Conservation (phyloP, 2,113 vertebrate species). For the Marmota monax region DNA sequence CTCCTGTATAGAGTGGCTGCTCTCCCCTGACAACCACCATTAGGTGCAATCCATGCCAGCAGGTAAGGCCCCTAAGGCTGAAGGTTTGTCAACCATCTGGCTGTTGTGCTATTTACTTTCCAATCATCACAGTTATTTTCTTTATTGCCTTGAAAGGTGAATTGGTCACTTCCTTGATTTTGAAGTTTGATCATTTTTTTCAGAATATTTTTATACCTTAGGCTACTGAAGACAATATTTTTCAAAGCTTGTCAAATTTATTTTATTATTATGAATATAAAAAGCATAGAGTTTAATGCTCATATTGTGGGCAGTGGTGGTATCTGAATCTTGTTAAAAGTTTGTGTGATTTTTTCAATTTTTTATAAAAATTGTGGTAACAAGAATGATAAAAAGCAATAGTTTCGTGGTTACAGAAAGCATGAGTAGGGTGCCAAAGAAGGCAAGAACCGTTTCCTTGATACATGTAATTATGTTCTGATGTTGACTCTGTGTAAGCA, state of each 20-base stretch:
- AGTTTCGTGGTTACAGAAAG: background rate
- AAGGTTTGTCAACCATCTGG: background rate
- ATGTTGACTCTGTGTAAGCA: background rate
- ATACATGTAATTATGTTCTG: background rate
- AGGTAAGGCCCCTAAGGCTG: background rate
- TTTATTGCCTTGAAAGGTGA: background rate
- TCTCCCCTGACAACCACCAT: background rate
- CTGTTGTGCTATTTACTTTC: background rate
- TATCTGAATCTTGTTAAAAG: background rate
- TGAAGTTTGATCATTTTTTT: background rate
- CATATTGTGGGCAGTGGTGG: accelerated
- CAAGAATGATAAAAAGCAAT: background rate
- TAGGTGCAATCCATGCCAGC: background rate
- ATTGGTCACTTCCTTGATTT: background rate
- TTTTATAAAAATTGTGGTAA: background rate
- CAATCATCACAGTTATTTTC: background rate
- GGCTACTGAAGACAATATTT: background rate
- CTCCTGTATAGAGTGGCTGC: background rate
- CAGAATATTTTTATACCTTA: background rate
- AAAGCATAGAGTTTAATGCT: background rate
- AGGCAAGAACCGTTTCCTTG: background rate
- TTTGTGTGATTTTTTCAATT: background rate
- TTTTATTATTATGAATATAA: background rate
- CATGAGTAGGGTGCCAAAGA: background rate
- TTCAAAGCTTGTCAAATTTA: background rate